Percentiles rank a stretch among this genome's conserved stretches.
These are phyloP conservation scores for Semaprochilodus insignis DNA, from an alignment of 2,797 vertebrate species.

Conservation along the genomic window DNA sequence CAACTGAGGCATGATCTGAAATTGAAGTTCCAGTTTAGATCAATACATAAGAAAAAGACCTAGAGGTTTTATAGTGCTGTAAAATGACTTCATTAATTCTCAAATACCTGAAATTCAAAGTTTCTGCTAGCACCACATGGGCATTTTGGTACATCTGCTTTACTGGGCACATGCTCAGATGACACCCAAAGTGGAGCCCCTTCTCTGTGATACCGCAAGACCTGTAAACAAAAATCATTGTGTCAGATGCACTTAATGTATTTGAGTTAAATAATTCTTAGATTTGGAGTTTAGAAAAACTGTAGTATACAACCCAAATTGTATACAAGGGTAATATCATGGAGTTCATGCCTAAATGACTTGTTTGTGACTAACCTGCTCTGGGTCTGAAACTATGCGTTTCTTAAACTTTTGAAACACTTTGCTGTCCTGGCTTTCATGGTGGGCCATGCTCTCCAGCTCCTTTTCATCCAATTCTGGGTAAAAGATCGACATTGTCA, in stretches of 20 bases:
- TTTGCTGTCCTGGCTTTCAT: constrained; percentile 88
- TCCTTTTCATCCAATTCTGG: constrained; percentile 79
- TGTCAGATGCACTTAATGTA: neutral
- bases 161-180: constrained; percentile 82
- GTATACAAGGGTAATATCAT: neutral
- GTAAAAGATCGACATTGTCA: constrained; percentile 20
- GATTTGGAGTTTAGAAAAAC: neutral
- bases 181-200: constrained; percentile 91
- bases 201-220: constrained; percentile 91
- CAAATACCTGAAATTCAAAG: constrained; percentile 95
- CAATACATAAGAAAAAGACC: neutral
- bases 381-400: constrained; percentile 83
- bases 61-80: neutral
- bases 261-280: neutral
- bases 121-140: constrained; percentile 87
- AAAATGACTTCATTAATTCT: neutral
- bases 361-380: constrained; percentile 82
- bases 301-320: neutral
- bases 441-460: constrained; percentile 90
- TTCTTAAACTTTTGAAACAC: constrained; percentile 88
- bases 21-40: constrained; percentile 17
- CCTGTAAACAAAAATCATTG: constrained; percentile 71
- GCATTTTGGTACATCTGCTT: constrained; percentile 87
- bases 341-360: neutral
- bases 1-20: constrained; percentile 96